Evolutionary conservation across 2,113 vertebrate genomes (phyloP).

Genomic region (Muntiacus muntjak): DNA sequence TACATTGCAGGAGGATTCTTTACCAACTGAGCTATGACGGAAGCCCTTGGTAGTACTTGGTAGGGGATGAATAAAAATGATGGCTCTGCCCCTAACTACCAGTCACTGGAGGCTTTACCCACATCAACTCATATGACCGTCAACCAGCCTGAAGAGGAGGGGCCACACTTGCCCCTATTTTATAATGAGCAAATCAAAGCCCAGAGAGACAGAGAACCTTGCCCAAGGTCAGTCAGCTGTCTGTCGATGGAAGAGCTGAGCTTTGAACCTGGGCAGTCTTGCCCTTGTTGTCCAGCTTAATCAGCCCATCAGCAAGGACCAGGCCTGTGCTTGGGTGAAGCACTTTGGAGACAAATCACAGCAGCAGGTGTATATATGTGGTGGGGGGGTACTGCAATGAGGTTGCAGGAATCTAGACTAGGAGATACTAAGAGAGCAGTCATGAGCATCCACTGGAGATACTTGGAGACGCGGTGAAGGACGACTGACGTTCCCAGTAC

Average conservation of each 20-base stretch:
- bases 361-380: neutral
- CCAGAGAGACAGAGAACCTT: neutral
- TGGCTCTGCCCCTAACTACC: neutral
- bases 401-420: neutral
- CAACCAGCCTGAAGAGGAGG: neutral
- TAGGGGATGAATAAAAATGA: neutral
- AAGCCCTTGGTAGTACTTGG: neutral
- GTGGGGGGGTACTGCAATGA: fast-evolving
- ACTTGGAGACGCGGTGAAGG: neutral
- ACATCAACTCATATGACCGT: neutral
- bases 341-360: fast-evolving
- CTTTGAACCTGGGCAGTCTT: neutral
- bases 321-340: neutral
- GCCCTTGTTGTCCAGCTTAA: no score
- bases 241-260: neutral
- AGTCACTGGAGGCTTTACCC: neutral
- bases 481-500: neutral
- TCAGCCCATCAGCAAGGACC: neutral
- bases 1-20: neutral
- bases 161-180: neutral
- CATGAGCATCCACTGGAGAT: fast-evolving
- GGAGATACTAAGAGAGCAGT: neutral
- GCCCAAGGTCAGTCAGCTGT: neutral
- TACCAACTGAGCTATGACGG: neutral
- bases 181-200: neutral